These are phyloP conservation scores for Drosophila pachea DNA, from an alignment of 1,140 invertebrate species.

Conservation along the genomic window DNA sequence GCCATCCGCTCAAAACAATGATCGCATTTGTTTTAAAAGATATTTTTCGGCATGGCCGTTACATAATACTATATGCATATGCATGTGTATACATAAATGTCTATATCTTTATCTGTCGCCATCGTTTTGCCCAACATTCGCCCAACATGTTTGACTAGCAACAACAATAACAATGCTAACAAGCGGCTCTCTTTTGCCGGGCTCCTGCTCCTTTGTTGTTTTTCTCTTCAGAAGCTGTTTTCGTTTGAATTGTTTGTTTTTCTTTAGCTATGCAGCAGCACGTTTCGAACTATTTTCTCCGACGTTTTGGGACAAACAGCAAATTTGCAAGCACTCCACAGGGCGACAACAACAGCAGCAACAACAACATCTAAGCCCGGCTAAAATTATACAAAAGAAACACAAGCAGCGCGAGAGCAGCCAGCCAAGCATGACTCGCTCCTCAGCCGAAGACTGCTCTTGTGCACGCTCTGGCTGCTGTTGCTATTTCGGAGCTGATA, in stretches of 20 bases:
- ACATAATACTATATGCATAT: not conserved
- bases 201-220: not conserved
- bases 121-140: slow-evolving; percentile 54
- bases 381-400: slow-evolving; percentile 29
- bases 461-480: slow-evolving; percentile 27
- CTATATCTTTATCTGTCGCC: not conserved
- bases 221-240: slow-evolving; percentile 43
- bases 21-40: slow-evolving; percentile 27
- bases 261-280: slow-evolving; percentile 57
- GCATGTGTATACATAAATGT: not conserved
- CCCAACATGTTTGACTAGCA: slow-evolving; percentile 58
- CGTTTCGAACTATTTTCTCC: slow-evolving; percentile 59
- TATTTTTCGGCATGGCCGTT: slow-evolving; percentile 5
- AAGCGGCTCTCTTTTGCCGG: slow-evolving; percentile 26
- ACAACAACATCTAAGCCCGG: slow-evolving; percentile 27
- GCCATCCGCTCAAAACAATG: slow-evolving; percentile 13
- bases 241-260: slow-evolving; percentile 34
- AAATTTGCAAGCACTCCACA: slow-evolving; percentile 35
- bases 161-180: not conserved
- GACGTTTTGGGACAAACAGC: slow-evolving; percentile 31
- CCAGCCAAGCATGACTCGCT: slow-evolving; percentile 27
- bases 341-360: slow-evolving; percentile 34
- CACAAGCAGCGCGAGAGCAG: slow-evolving; percentile 17
- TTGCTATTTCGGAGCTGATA: slow-evolving; percentile 18
- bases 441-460: slow-evolving; percentile 25